Evolutionary conservation across 2,888 invertebrate genomes (phyloP).

Genomic region (Dilophus febrilis): DNA sequence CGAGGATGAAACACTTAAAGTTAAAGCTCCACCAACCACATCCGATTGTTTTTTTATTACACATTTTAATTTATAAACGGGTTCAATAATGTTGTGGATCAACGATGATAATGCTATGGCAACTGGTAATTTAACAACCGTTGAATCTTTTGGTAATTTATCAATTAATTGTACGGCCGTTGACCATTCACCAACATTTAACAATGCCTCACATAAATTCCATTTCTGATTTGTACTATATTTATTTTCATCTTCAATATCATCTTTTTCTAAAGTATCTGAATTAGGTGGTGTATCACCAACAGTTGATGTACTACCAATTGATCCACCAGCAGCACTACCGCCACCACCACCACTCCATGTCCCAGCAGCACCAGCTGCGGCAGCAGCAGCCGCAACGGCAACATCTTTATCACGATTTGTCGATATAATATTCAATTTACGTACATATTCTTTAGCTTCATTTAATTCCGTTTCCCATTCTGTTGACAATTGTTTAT

Average conservation of each 20-base stretch:
- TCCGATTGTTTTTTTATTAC: slow-evolving; percentile 48
- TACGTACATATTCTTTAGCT: slow-evolving; percentile 76
- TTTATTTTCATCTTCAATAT: slow-evolving; percentile 41
- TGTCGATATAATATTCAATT: slow-evolving; percentile 65
- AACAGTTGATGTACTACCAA: too few species aligned
- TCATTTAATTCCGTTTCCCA: slow-evolving; percentile 68
- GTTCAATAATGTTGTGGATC: slow-evolving; percentile 70
- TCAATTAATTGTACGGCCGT: slow-evolving; percentile 65
- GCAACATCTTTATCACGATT: slow-evolving; percentile 64
- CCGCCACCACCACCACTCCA: too few species aligned
- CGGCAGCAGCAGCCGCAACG: too few species aligned
- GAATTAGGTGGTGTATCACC: too few species aligned
- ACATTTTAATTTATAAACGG: slow-evolving; percentile 66
- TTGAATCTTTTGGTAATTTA: slow-evolving; percentile 64
- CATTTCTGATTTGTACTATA: slow-evolving; percentile 71
- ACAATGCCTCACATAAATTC: slow-evolving; percentile 74
- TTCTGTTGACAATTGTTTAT: slow-evolving; percentile 59
- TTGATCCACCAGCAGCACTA: too few species aligned
- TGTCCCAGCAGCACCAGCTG: slow-evolving; percentile 28
- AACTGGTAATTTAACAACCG: slow-evolving; percentile 60
- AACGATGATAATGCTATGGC: slow-evolving; percentile 62
- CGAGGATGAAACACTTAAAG: slow-evolving; percentile 10
- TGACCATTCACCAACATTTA: slow-evolving; percentile 81
- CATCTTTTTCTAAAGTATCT: slow-evolving; percentile 41
- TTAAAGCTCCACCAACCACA: too few species aligned